Conservation (phyloP, 1,140 invertebrate genomes). For the Brachionus koreanus region DNA sequence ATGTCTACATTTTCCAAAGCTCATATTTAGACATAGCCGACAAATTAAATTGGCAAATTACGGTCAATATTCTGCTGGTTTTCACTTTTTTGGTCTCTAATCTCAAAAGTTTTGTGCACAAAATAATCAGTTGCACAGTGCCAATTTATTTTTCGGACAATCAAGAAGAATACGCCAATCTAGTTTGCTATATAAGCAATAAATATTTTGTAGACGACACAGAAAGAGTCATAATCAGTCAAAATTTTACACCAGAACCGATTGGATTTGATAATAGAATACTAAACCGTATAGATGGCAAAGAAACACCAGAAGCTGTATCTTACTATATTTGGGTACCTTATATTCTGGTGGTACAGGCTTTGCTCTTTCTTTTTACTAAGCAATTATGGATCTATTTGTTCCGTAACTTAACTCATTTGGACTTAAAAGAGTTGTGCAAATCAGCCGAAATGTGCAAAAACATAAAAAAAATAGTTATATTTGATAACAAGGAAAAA, state of each 20-base stretch:
- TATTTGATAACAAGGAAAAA: not conserved
- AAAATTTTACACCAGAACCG: conserved; percentile 8
- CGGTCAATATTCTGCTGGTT: not conserved
- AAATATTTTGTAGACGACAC: conserved; percentile 28
- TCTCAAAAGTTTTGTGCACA: conserved; percentile 24
- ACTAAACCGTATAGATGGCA: not conserved
- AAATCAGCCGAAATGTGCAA: conserved; percentile 24
- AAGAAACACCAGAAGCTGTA: not conserved
- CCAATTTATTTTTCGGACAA: conserved; percentile 43
- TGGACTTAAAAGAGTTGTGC: conserved; percentile 8
- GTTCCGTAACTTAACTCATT: not conserved
- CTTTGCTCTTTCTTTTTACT: not conserved
- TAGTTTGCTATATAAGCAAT: conserved; percentile 18
- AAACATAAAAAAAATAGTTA: not conserved
- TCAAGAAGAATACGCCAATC: conserved; percentile 42
- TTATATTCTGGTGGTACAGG: conserved; percentile 16
- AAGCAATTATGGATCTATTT: conserved; percentile 24
- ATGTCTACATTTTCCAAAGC: conserved; percentile 6
- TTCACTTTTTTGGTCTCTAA: conserved; percentile 34
- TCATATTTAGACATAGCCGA: conserved; percentile 31
- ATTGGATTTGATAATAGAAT: conserved; percentile 14
- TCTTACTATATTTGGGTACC: conserved; percentile 42
- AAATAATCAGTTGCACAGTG: conserved; percentile 33
- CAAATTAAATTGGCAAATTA: conserved; percentile 43
- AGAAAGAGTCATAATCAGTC: conserved; percentile 1